Evolutionary conservation across 2,888 invertebrate genomes (phyloP).

Genomic region (Synanthedon vespiformis): DNA sequence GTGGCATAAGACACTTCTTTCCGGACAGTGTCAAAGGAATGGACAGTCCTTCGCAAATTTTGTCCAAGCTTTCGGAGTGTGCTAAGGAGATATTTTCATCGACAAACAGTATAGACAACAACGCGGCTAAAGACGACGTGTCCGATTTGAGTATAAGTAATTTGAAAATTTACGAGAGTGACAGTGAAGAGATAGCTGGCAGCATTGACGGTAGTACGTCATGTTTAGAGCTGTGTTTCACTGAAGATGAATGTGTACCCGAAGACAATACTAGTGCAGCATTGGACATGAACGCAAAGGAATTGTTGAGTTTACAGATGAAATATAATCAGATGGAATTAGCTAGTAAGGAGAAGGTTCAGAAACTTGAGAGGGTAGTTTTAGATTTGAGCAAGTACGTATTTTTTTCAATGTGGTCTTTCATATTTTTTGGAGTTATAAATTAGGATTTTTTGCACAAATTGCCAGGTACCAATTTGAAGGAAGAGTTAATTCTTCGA

Average conservation of each 20-base stretch:
- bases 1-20: conserved; percentile 52
- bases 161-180: conserved; percentile 60
- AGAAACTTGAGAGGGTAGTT: conserved; percentile 65
- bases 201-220: conserved; percentile 63
- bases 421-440: background rate
- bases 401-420: background rate
- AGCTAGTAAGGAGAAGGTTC: conserved; percentile 54
- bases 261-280: conserved; percentile 43
- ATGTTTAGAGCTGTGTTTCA: conserved; percentile 60
- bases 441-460: too few species aligned
- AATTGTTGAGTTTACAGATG: conserved; percentile 62
- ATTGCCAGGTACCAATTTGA: too few species aligned
- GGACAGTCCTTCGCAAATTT: conserved; percentile 59
- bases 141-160: conserved; percentile 56
- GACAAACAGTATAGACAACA: conserved; percentile 55
- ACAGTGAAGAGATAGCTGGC: conserved; percentile 58
- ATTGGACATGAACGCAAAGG: conserved; percentile 58
- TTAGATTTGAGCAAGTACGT: conserved; percentile 75
- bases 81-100: conserved; percentile 66
- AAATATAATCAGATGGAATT: conserved; percentile 61
- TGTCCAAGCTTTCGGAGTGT: conserved; percentile 57
- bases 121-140: conserved; percentile 42
- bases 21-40: conserved; percentile 57
- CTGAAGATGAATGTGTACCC: conserved; percentile 52
- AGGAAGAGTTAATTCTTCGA: too few species aligned